Evolutionary conservation across 2,797 vertebrate species (phyloP).

Genomic region (Hippopotamyrus pictus): DNA sequence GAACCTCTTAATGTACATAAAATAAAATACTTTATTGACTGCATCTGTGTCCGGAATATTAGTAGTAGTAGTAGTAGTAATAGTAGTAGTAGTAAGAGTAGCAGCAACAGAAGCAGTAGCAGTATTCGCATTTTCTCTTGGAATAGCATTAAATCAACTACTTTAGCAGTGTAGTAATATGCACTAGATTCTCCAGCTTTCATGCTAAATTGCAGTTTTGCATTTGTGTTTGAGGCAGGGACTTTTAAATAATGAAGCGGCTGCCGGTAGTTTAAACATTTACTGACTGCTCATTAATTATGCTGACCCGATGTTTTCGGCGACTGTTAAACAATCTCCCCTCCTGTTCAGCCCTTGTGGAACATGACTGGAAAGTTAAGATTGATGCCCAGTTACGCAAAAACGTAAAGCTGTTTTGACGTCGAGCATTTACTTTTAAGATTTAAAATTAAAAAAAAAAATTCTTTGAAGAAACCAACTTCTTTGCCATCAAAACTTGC

Average conservation of each 20-base stretch:
- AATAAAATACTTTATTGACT: not conserved
- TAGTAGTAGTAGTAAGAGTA: not conserved
- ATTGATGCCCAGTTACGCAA: constrained; percentile 32
- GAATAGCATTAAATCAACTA: not conserved
- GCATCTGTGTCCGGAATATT: not conserved
- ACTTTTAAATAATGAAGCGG: constrained; percentile 29
- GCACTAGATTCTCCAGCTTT: not conserved
- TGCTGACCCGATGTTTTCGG: constrained; percentile 37
- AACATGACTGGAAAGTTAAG: constrained; percentile 46
- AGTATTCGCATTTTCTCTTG: not conserved
- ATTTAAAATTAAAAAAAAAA: not conserved
- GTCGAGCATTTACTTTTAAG: not conserved
- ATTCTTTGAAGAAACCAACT: not conserved
- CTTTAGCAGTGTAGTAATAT: not conserved
- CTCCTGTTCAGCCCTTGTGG: constrained; percentile 24
- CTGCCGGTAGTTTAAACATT: constrained; percentile 49
- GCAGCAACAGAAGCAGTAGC: not conserved
- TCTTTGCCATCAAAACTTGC: not conserved
- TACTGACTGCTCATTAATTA: constrained; percentile 42
- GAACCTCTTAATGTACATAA: not conserved
- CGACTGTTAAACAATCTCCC: constrained; percentile 27
- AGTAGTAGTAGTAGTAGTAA: not conserved
- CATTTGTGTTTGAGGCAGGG: constrained; percentile 21
- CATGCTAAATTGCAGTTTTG: constrained; percentile 16
- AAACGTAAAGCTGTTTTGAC: not conserved